Base-by-base conservation (phyloP, 1,140 invertebrate genomes). In the Meloidogyne exigua region DNA sequence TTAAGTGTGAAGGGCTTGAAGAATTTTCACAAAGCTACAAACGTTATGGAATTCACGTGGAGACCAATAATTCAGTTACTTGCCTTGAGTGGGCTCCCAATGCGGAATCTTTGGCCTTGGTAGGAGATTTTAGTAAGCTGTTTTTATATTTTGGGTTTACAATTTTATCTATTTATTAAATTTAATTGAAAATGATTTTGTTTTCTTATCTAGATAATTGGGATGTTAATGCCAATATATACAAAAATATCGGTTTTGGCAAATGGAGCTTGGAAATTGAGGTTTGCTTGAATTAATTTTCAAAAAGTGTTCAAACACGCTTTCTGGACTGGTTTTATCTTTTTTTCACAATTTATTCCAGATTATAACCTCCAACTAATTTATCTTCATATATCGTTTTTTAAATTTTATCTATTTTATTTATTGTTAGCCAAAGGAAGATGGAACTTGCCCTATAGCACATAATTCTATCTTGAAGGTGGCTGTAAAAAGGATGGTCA, bases 11-110 rank as follows among this genome's bases (percentile, higher is more conserved):
- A 18, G 92, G 92, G n/a, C 87, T 97, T 36, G 91, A 94, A 3
- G 90, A 91, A 64, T 99, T 99, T 89, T 92, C 93, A 3, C 90
- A 90, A 80, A 93, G 91, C 10, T 99, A 98, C 87, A 91, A 93
- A 81, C 91, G 91, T 76, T 98, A 92, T 90, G 96, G 96, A 1
- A 90, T 96, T 68, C 93, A 96, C 88, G 91, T 93, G 69, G 74
- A 79, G 23, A 83, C 89, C 9, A 94, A 99, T 87, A 96, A 95
- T 83, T 92, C 92, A 1, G 91, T 99, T 0, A 89, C 89, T 2
- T 94, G 93, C 83, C 90, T 91, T 72, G 96, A 99, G 90, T 99
- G 96, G 96, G 95, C 95, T 44, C 96, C 96, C 10, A 93, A 92
- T 39, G 96, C 96, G 13, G 91, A 92, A 79, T 91, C 91, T 80